phyloP scores from a whole-genome alignment of 2,888 invertebrate species.

The Stegana nigrithorax region DNA sequence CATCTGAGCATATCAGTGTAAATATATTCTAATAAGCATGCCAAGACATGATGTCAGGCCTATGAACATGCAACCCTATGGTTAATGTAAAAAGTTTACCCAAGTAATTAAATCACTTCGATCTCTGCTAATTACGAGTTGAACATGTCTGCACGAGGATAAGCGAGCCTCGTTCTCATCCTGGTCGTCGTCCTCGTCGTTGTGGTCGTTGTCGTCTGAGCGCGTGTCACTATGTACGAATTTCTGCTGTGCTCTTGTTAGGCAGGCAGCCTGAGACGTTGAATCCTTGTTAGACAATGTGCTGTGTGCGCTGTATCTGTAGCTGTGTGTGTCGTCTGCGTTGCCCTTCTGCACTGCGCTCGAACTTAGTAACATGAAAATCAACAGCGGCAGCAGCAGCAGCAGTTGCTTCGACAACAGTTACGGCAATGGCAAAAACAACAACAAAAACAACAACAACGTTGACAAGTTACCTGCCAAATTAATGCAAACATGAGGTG shows the following conservation, averaged over 20 bases:
- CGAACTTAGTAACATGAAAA: conserved; percentile 40
- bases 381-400: conserved; percentile 33
- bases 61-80: conserved; percentile 30
- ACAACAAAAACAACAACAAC: conserved; percentile 43
- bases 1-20: background rate
- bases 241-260: no score
- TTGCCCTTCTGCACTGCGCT: background rate
- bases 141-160: no score
- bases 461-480: conserved; percentile 61
- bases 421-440: conserved; percentile 12
- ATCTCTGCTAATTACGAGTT: conserved; percentile 59
- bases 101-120: conserved; percentile 64
- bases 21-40: conserved; percentile 5
- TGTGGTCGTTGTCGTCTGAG: no score
- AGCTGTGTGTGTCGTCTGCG: conserved; percentile 19
- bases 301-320: background rate
- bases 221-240: no score
- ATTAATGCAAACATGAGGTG: conserved; percentile 62
- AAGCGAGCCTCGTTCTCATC: no score
- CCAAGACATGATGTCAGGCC: background rate
- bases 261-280: background rate
- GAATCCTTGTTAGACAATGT: conserved; percentile 48
- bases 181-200: no score
- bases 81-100: conserved; percentile 56
- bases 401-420: background rate